Evolutionary conservation across 2,113 vertebrate species (phyloP), one percentile per base, ranked within the genome.

Genomic region (Theropithecus gelada): DNA sequence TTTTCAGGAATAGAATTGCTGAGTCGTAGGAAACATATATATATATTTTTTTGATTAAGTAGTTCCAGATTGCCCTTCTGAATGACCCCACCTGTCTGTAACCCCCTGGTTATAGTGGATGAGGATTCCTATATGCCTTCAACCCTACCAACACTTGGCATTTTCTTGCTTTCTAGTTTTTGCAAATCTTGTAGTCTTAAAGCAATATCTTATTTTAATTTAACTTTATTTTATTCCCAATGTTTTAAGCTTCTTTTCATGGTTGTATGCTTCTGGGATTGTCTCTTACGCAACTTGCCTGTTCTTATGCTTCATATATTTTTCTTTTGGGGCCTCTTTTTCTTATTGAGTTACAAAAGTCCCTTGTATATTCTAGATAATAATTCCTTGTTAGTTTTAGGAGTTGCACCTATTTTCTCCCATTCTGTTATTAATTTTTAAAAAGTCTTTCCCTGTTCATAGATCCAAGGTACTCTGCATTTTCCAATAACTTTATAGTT

Each of bases 291-390:
- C 70, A 61, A 64, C 43, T 94, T 94, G 40, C 25, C 38, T 94
- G 3, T 88, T 94, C 59, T 88, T 88, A 50, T 88, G 11, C n/a
- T 94, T 94, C 45, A 66, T 59, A 17, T 14, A 0, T 64, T 85
- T 94, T 94, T 94, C 32, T 81, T 12, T 94, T 88, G 48, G 35
- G 20, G 64, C 76, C 10, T 82, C 43, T 48, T 94, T 89, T 83
- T 76, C 48, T 55, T 82, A 64, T 27, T 75, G 20, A 89, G 55
- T 66, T 83, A 4, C 10, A 35, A 25, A 35, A 82, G 18, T 50
- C 20, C 20, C 27, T 70, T 88, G 6, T 94, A 32, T 72, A 32
- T 68, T 81, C 32, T 72, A 82, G 66, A 88, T 75, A 59, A 81
- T 59, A 59, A 59, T 48, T 55, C 8, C 66, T 94, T 88, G 40